Conservation (phyloP, 1,140 invertebrate species). For the Caerostris darwini region DNA sequence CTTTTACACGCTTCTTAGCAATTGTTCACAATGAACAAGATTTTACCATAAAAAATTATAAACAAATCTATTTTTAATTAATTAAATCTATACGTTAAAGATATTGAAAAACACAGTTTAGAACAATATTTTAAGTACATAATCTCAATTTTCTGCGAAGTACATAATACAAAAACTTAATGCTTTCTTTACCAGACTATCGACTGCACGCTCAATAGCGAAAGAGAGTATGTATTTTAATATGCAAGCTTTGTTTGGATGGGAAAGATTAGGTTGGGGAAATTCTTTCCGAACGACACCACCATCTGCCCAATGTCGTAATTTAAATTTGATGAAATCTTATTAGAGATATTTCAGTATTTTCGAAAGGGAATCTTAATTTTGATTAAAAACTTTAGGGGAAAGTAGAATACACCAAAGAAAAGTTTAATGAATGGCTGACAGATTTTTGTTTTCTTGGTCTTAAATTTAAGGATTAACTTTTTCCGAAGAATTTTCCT, state of each 20-base stretch:
- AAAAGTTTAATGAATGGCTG: background rate
- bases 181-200: background rate
- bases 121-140: too few species aligned
- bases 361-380: slow-evolving; percentile 6
- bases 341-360: slow-evolving; percentile 34
- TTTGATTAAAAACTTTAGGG: slow-evolving; percentile 20
- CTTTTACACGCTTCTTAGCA: too few species aligned
- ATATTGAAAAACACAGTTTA: too few species aligned
- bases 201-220: background rate
- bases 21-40: too few species aligned
- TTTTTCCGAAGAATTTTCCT: slow-evolving; percentile 10
- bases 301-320: background rate
- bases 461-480: background rate
- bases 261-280: background rate
- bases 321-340: slow-evolving; percentile 47
- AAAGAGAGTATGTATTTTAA: background rate
- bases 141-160: background rate
- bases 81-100: too few species aligned
- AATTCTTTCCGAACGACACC: background rate
- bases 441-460: background rate
- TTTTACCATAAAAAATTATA: too few species aligned
- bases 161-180: background rate
- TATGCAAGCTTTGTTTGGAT: background rate
- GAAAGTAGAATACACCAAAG: background rate
- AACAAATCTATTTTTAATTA: too few species aligned